phyloP scores from a whole-genome alignment of 2,113 vertebrate genomes.

The Nesoenas mayeri region DNA sequence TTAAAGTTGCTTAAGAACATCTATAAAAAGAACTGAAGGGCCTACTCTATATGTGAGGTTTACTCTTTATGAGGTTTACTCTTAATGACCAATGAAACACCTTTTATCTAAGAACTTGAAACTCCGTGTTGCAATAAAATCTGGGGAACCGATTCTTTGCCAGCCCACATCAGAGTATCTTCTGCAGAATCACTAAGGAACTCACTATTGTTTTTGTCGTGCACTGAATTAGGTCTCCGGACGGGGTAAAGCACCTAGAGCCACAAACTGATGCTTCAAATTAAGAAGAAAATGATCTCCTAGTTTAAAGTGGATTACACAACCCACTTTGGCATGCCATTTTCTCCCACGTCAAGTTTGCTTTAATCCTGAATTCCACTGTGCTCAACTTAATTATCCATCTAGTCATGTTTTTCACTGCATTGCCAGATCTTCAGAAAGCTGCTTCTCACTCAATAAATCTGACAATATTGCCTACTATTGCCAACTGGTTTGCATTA shows the following conservation, averaged over 20 bases:
- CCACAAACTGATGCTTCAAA: constrained; percentile 25
- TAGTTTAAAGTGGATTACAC: constrained; percentile 42
- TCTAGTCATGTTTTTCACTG: constrained; percentile 33
- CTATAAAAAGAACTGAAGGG: background rate
- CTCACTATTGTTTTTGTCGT: background rate
- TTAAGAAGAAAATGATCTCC: constrained; percentile 35
- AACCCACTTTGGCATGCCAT: background rate
- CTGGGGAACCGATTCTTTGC: background rate
- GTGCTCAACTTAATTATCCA: constrained; percentile 48
- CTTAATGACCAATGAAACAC: background rate
- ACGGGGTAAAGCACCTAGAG: background rate
- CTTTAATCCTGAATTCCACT: constrained; percentile 50
- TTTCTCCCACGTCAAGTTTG: constrained; percentile 29
- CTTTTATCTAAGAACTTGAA: background rate
- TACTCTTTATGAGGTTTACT: background rate
- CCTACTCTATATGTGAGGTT: background rate
- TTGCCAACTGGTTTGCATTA: constrained; percentile 59
- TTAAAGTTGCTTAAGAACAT: background rate
- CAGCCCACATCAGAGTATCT: background rate
- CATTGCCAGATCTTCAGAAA: constrained; percentile 46
- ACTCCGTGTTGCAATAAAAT: background rate
- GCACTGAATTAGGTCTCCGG: background rate
- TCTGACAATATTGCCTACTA: constrained; percentile 43
- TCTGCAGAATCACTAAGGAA: background rate
- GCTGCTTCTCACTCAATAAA: constrained; percentile 66